Percentiles rank a stretch among this genome's conserved stretches.
phyloP scores from a whole-genome alignment of 2,888 invertebrate species.

The Ischnura elegans region DNA sequence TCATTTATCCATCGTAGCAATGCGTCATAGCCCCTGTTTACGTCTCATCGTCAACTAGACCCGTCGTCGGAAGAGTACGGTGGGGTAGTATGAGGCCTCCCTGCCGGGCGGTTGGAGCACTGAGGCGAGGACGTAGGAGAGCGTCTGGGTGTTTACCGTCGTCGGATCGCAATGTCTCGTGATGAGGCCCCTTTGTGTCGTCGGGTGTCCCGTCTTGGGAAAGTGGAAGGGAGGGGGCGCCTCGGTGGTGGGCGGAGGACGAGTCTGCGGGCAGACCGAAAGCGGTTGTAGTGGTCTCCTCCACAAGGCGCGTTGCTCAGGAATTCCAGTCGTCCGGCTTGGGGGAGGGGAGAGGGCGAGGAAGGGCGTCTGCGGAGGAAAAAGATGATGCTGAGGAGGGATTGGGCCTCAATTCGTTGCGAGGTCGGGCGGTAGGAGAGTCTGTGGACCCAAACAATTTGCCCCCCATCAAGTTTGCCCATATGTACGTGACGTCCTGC shows the following conservation, averaged over 20 bases:
- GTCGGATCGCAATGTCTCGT: not conserved
- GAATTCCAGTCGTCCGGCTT: not conserved
- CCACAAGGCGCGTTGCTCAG: not conserved
- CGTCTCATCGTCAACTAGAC: not conserved
- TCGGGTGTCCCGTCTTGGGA: not conserved
- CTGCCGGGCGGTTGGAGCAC: not conserved
- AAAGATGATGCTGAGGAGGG: not conserved
- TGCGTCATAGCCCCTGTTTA: not conserved
- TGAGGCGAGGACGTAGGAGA: not conserved
- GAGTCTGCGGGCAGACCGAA: not conserved
- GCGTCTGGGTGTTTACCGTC: not conserved
- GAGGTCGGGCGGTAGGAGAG: not conserved
- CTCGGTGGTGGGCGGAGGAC: not conserved
- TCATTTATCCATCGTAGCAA: not conserved
- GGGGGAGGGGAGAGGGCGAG: not conserved
- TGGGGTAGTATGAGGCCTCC: not conserved
- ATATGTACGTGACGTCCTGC: not conserved
- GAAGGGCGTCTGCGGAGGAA: not conserved
- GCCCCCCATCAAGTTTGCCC: not conserved
- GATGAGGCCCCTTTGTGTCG: not conserved
- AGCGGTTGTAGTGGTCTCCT: not conserved
- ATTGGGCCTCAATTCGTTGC: not conserved
- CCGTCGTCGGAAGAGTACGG: not conserved
- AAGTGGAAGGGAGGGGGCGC: not conserved
- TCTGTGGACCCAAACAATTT: conserved; percentile 6